Conservation (phyloP, 2,888 invertebrate species). For the Tinea trinotella region DNA sequence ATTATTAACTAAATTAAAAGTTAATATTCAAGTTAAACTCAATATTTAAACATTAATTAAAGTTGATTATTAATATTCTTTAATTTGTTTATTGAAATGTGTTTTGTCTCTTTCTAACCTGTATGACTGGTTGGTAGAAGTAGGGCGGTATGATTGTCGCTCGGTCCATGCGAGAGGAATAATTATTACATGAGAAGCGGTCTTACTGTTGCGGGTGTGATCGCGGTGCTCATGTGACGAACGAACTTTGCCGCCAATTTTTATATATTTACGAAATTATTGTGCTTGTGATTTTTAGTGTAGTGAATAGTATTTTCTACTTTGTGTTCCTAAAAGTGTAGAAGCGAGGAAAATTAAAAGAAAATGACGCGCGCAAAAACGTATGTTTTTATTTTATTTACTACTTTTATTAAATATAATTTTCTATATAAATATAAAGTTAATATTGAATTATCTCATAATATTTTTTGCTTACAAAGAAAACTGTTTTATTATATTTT, state of each 20-base stretch:
- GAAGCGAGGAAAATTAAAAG: conserved; percentile 27
- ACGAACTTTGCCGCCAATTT: conserved; percentile 49
- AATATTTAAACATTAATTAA: background rate
- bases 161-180: background rate
- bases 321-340: conserved; percentile 31
- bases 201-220: conserved; percentile 59
- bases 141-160: conserved; percentile 42
- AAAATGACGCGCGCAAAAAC: conserved; percentile 53
- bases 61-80: background rate
- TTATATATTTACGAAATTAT: conserved; percentile 31
- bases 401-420: conserved; percentile 14
- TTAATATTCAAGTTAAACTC: background rate
- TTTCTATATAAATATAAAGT: background rate
- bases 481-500: too few species aligned
- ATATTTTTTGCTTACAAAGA: too few species aligned
- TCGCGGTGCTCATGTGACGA: conserved; percentile 51
- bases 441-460: too few species aligned
- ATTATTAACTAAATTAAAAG: background rate
- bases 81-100: background rate
- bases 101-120: conserved; percentile 44
- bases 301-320: conserved; percentile 28
- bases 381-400: conserved; percentile 37
- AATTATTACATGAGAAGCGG: conserved; percentile 22
- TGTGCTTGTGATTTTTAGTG: conserved; percentile 11
- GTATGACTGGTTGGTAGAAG: conserved; percentile 51